Conservation (phyloP, 1,140 invertebrate genomes). For the Zaprionus inermis region DNA sequence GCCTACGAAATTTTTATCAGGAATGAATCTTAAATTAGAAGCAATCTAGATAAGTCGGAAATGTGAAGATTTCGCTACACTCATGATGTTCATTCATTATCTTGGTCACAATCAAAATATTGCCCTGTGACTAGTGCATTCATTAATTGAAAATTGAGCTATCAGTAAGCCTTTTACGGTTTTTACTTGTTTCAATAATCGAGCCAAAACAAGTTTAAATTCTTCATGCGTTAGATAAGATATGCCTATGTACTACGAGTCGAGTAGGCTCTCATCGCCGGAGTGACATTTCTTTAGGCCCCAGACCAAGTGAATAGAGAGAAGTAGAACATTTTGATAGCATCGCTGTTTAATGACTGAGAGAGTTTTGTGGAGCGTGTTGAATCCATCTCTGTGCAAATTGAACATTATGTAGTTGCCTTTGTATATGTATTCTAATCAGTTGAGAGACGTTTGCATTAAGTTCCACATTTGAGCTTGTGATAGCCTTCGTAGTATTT, state of each 20-base stretch:
- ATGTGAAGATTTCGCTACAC: too few relatives aligned
- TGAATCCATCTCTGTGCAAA: constrained; percentile 48
- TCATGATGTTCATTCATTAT: not conserved
- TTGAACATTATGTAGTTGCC: constrained; percentile 44
- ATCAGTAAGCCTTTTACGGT: constrained; percentile 24
- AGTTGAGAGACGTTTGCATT: constrained; percentile 43
- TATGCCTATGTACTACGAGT: constrained; percentile 20
- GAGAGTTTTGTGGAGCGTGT: constrained; percentile 5
- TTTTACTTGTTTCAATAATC: constrained; percentile 30
- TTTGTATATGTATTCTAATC: constrained; percentile 72
- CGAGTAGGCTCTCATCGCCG: not conserved
- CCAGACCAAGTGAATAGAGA: constrained; percentile 6
- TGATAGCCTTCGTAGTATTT: constrained; percentile 75
- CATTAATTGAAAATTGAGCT: constrained; percentile 66
- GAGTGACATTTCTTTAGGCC: constrained; percentile 51
- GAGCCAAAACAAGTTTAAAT: constrained; percentile 30
- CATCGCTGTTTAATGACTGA: constrained; percentile 24
- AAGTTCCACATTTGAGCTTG: constrained; percentile 53
- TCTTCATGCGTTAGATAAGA: constrained; percentile 57
- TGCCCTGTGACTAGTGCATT: constrained; percentile 26
- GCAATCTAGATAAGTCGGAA: too few relatives aligned
- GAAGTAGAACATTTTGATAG: constrained; percentile 19
- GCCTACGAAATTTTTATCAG: too few relatives aligned
- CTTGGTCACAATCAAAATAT: constrained; percentile 18
- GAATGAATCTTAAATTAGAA: too few relatives aligned